Evolutionary conservation across 1,140 invertebrate species (phyloP).

Genomic region (Nasonia giraulti): DNA sequence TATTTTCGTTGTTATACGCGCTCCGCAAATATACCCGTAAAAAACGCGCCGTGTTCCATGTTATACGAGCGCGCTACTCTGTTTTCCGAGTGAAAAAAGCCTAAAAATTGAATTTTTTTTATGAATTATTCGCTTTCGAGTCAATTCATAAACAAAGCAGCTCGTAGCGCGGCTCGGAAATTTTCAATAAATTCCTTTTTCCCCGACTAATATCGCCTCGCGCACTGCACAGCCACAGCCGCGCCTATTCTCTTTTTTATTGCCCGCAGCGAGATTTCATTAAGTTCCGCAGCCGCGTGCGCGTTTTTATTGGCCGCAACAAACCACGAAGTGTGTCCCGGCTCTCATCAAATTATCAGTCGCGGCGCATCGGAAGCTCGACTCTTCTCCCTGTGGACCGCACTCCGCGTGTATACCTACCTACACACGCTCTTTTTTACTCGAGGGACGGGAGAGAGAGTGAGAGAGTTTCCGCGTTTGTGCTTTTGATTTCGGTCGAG

Average conservation of each 20-base stretch:
- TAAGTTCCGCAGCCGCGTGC: slow-evolving; percentile 1
- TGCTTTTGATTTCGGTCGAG: neutral
- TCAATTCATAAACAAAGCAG: too few species aligned
- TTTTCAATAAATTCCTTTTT: neutral
- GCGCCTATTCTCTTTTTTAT: slow-evolving; percentile 14
- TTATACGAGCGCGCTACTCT: neutral
- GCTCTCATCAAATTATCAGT: slow-evolving; percentile 29
- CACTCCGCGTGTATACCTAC: neutral
- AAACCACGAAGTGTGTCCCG: slow-evolving; percentile 18
- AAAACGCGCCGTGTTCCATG: neutral
- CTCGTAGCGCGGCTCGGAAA: too few species aligned
- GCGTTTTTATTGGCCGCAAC: slow-evolving; percentile 35
- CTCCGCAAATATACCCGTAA: neutral
- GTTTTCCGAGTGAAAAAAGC: neutral
- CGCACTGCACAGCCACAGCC: neutral
- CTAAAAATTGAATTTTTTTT: neutral
- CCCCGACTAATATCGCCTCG: neutral
- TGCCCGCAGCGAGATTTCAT: slow-evolving; percentile 36
- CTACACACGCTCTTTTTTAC: neutral
- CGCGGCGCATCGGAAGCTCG: neutral
- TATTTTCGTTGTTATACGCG: slow-evolving; percentile 27
- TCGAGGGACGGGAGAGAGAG: neutral
- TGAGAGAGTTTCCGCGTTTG: neutral
- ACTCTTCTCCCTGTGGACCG: neutral
- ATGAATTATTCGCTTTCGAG: too few species aligned